Conservation (phyloP, 2,888 invertebrate species). For the Empis stercorea region DNA sequence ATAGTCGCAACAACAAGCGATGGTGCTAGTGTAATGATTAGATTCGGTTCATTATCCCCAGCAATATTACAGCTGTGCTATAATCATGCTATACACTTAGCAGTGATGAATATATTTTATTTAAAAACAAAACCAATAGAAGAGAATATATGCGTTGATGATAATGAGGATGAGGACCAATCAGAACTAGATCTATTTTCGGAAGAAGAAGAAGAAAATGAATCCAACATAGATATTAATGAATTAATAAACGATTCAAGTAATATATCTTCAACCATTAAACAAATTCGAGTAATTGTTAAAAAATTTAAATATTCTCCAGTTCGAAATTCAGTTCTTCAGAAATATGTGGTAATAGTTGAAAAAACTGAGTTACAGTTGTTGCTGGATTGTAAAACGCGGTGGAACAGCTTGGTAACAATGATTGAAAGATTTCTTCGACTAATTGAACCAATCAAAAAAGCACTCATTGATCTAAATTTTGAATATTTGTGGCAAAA, state of each 20-base stretch:
- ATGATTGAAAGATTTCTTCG: not conserved
- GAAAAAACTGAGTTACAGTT: not conserved
- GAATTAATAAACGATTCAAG: not conserved
- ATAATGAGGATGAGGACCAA: not conserved
- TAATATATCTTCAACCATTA: not conserved
- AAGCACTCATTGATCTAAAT: not conserved
- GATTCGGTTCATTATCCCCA: constrained; percentile 1
- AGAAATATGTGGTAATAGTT: not conserved
- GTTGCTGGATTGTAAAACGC: not conserved
- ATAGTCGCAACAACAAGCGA: constrained; percentile 2
- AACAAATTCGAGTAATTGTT: not conserved
- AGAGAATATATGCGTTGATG: not conserved
- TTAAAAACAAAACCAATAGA: not conserved
- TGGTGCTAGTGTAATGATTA: constrained; percentile 3
- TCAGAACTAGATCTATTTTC: not conserved
- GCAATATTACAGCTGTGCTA: constrained; percentile 1
- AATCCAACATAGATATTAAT: not conserved
- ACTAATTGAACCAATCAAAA: not conserved
- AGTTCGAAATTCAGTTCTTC: not conserved
- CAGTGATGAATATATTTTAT: not conserved
- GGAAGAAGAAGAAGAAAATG: not conserved
- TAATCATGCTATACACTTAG: constrained; percentile 3
- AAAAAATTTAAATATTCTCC: constrained; percentile 1
- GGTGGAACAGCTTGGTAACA: not conserved
- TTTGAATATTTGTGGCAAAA: not conserved